These are phyloP conservation scores for Xanthia icteritia DNA, from an alignment of 2,888 invertebrate species.

Conservation along the genomic window DNA sequence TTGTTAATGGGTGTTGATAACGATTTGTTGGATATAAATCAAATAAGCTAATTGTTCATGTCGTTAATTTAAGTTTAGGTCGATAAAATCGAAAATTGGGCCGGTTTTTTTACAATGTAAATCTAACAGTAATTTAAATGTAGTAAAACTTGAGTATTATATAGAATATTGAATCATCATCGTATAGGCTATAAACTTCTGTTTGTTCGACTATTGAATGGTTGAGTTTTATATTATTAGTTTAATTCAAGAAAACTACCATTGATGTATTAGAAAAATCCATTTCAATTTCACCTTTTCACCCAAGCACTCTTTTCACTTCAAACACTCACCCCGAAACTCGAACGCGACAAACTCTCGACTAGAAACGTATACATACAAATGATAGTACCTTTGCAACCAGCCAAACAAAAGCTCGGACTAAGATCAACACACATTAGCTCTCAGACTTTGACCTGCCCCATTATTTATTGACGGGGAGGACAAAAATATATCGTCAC, in stretches of 20 bases:
- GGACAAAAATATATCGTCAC: constrained; percentile 86
- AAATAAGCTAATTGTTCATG: constrained; percentile 46
- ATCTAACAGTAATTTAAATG: constrained; percentile 27
- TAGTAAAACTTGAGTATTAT: constrained; percentile 10
- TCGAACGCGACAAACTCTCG: constrained; percentile 47
- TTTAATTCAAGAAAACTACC: neutral
- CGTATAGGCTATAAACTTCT: neutral
- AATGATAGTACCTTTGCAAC: constrained; percentile 69
- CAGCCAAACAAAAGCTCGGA: constrained; percentile 77
- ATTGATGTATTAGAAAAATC: neutral
- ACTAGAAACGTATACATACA: neutral
- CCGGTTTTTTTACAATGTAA: constrained; percentile 24
- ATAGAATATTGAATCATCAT: constrained; percentile 25
- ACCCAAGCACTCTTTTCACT: neutral
- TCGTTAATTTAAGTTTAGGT: constrained; percentile 21
- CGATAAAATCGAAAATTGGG: constrained; percentile 16
- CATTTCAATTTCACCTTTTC: neutral
- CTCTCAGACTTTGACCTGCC: constrained; percentile 83
- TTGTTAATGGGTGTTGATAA: constrained; percentile 51
- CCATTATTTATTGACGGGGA: constrained; percentile 85
- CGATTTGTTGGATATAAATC: constrained; percentile 54
- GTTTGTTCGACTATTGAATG: constrained; percentile 7
- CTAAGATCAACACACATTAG: constrained; percentile 87
- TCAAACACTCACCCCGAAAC: neutral
- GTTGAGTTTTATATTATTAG: neutral